A percentile compares a stretch with the other conserved stretches of the same genome.
Conservation (phyloP, 37 sponge, comb jelly and placozoan genomes). For the Petrosia ficiformis region DNA sequence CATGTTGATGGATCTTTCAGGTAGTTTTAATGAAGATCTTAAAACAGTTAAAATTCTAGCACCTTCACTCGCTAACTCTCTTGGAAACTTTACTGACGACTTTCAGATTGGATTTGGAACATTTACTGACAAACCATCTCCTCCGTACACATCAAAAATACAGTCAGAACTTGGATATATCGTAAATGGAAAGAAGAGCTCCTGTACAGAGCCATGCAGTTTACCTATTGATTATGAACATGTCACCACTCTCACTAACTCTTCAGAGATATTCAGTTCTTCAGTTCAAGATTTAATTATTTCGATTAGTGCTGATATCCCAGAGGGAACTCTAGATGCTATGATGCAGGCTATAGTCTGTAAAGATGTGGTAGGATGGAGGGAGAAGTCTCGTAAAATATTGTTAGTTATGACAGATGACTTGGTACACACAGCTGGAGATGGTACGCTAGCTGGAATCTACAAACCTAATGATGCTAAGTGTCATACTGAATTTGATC, state of each 20-base stretch:
- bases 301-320: neutral
- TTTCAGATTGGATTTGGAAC: constrained; percentile 62
- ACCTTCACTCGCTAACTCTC: constrained; percentile 4
- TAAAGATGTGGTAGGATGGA: constrained; percentile 1
- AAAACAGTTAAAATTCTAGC: constrained; percentile 21
- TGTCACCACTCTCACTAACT: constrained; percentile 28
- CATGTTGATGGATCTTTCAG: constrained; percentile 58
- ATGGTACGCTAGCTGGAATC: constrained; percentile 5
- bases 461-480: neutral
- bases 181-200: neutral
- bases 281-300: neutral
- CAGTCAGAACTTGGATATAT: neutral
- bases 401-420: constrained; percentile 13
- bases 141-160: constrained; percentile 21
- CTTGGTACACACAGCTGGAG: neutral
- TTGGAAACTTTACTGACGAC: constrained; percentile 25
- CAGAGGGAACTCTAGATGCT: constrained; percentile 5
- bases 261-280: constrained; percentile 7
- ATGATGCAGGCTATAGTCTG: constrained; percentile 6
- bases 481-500: neutral
- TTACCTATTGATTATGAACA: constrained; percentile 52
- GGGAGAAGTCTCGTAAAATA: neutral
- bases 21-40: constrained; percentile 31
- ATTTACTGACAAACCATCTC: constrained; percentile 51
- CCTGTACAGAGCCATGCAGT: neutral